A percentile compares a stretch with the other conserved stretches of the same genome.
phyloP scores from a whole-genome alignment of 2,113 vertebrate species.

The Pseudonaja textilis region DNA sequence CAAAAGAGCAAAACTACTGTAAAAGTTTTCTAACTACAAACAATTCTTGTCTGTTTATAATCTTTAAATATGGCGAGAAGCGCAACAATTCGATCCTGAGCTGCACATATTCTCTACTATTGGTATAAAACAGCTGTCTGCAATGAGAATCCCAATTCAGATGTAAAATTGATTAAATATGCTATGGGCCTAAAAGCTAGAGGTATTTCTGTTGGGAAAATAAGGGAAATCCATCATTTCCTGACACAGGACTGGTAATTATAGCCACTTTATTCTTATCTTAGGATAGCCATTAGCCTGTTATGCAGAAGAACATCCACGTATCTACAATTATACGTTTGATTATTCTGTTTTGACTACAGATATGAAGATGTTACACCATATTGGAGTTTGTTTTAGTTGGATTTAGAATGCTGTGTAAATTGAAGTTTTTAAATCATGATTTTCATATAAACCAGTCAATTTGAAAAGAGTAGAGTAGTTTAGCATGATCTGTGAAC shows the following conservation, averaged over 20 bases:
- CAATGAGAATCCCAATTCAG: background rate
- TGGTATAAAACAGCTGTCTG: constrained; percentile 1
- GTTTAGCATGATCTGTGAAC: background rate
- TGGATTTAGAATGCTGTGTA: background rate
- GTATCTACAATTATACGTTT: background rate
- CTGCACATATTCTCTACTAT: background rate
- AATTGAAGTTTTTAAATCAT: background rate
- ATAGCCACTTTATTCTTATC: background rate
- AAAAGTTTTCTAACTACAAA: background rate
- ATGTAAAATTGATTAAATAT: background rate
- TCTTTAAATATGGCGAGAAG: accelerated
- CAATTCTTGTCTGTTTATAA: accelerated
- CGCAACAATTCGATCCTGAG: background rate
- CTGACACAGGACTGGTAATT: background rate
- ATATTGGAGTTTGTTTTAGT: background rate
- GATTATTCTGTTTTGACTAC: background rate
- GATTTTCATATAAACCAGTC: background rate
- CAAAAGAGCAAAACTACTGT: background rate
- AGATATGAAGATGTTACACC: background rate
- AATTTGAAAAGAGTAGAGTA: background rate
- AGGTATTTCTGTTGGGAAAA: background rate
- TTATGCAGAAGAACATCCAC: background rate
- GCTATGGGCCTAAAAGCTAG: background rate
- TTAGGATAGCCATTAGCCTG: background rate
- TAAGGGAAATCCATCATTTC: background rate